Evolutionary conservation across 2,888 invertebrate species (phyloP), one percentile per base, ranked within the genome.

Genomic region (Anoplius nigerrimus): DNA sequence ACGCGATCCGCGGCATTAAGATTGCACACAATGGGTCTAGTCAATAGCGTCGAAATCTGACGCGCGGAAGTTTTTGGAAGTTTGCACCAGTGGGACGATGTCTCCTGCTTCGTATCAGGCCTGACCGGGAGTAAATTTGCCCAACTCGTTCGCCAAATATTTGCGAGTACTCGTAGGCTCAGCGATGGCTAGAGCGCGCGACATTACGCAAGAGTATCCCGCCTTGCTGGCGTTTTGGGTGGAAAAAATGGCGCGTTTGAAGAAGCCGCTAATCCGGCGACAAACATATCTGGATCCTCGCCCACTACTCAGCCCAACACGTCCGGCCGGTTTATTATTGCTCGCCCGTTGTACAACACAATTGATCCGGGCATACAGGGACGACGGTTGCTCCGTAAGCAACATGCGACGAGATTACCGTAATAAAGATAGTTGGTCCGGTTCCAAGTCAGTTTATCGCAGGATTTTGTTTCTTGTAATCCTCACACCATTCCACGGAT

Each of bases 351-450:
- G 43, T 24, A 53, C 59, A 71, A 69, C 61, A 75, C 76, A 76
- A 79, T 76, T 71, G 76, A 79, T 76, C 75, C 66, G 64, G 72
- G 66, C 72, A 67, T 46, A 58, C 67, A 34, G 34, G 45, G 65
- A n/a, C 57, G 57, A 52, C 57, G 4, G 46, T 16, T 54, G 59
- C 66, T 62, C 65, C 69, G 69, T 72, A 69, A 72, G 75, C 69
- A 70, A 74, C 74, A 66, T 64, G 66, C 62, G 62, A 43, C 68
- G 56, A 66, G 72, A 78, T 75, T 76, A 78, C 71, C 62, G 75
- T 75, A 79, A 79, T 79, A 79, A 76, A 79, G 73, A 79, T 79
- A 74, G 69, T 78, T 78, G 78, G 75, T 73, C 64, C 58, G 58
- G 43, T 57, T 76, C 78, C 78, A 78, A 79, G 53, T 58, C 64